Evolutionary conservation across 2,888 invertebrate genomes (phyloP).

Genomic region (Mythimna pallens): DNA sequence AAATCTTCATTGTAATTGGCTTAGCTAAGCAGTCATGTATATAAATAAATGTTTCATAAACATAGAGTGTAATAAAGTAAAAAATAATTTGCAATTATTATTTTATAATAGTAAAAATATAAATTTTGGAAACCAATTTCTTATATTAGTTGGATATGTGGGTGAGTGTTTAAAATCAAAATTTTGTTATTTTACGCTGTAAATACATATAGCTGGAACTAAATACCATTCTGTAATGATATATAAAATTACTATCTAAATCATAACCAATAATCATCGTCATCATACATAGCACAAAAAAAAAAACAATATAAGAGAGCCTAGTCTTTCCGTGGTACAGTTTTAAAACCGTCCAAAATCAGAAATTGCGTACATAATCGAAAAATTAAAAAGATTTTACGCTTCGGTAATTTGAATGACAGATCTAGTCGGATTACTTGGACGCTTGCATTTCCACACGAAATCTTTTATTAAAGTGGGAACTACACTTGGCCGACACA

Average conservation of each 20-base stretch:
- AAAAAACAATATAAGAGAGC: slow-evolving; percentile 19
- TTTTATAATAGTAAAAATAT: slow-evolving; percentile 27
- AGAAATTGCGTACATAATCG: not conserved
- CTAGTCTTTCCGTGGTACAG: slow-evolving; percentile 16
- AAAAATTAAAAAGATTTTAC: not conserved
- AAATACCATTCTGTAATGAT: slow-evolving; percentile 9
- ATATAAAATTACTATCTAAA: slow-evolving; percentile 8
- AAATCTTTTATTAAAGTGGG: not conserved
- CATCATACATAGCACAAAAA: slow-evolving; percentile 46
- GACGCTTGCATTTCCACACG: slow-evolving; percentile 1
- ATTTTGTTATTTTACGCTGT: slow-evolving; percentile 21
- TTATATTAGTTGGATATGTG: slow-evolving; percentile 8
- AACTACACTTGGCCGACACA: no score
- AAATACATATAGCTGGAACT: slow-evolving; percentile 26
- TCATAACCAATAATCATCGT: slow-evolving; percentile 20
- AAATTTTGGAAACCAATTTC: slow-evolving; percentile 26
- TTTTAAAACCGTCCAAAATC: slow-evolving; percentile 29
- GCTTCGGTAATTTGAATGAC: not conserved
- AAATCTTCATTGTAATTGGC: slow-evolving; percentile 58
- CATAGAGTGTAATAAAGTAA: slow-evolving; percentile 36
- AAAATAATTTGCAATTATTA: slow-evolving; percentile 18
- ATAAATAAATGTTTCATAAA: slow-evolving; percentile 50
- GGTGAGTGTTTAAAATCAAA: slow-evolving; percentile 6
- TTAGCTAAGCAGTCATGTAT: slow-evolving; percentile 58
- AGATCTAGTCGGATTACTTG: not conserved